phyloP scores from a whole-genome alignment of 2,888 invertebrate species.

The Chrysolina americana region DNA sequence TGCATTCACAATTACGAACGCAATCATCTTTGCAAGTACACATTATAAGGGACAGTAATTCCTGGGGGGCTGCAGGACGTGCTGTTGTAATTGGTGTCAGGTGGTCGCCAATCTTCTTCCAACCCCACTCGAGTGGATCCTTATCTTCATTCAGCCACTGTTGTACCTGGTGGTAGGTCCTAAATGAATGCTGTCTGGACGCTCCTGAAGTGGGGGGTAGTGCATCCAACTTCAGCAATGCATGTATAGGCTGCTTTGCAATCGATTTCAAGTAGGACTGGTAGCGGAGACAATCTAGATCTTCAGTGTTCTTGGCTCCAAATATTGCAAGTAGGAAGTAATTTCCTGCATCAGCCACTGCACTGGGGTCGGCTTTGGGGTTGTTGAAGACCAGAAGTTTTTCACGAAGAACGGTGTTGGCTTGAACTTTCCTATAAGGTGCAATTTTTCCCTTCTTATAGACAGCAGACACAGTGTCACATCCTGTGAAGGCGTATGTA shows the following conservation, averaged over 20 bases:
- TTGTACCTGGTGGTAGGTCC: constrained; percentile 25
- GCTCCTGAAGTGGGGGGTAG: constrained; percentile 31
- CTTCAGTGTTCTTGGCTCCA: constrained; percentile 34
- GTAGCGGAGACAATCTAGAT: constrained; percentile 35
- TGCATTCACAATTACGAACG: constrained; percentile 34
- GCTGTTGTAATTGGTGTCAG: constrained; percentile 41
- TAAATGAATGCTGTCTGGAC: constrained; percentile 29
- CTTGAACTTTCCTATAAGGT: constrained; percentile 30
- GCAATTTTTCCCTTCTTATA: constrained; percentile 31
- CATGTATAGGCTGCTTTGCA: constrained; percentile 33
- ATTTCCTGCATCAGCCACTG: constrained; percentile 31
- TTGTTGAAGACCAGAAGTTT: constrained; percentile 27
- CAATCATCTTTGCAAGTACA: constrained; percentile 36
- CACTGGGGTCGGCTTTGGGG: constrained; percentile 28
- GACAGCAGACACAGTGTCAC: constrained; percentile 31
- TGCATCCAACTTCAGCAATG: constrained; percentile 28
- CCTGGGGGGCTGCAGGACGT: constrained; percentile 40
- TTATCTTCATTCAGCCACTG: constrained; percentile 33
- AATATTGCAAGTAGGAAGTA: constrained; percentile 35
- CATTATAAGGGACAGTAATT: constrained; percentile 33
- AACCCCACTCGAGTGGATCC: constrained; percentile 22
- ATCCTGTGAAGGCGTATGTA: constrained; percentile 34
- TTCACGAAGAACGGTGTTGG: constrained; percentile 30
- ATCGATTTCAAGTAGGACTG: constrained; percentile 35
- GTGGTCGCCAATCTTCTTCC: constrained; percentile 37